phyloP scores from a whole-genome alignment of 2,113 vertebrate genomes.

The Lipophrys pholis region DNA sequence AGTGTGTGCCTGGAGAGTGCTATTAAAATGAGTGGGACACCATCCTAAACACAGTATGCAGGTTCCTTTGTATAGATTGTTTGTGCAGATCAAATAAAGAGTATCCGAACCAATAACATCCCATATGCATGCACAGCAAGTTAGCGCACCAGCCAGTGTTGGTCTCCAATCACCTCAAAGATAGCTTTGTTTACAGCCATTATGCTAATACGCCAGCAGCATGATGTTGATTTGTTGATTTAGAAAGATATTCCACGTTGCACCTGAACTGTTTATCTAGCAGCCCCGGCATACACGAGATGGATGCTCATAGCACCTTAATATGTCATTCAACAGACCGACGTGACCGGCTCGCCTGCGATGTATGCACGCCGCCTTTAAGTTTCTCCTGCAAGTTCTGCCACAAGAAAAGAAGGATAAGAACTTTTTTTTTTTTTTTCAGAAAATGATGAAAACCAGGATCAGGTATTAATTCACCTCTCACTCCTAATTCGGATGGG shows the following conservation, averaged over 20 bases:
- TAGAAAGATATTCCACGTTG: not conserved
- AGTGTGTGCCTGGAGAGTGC: not conserved
- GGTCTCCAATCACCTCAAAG: slow-evolving; percentile 11
- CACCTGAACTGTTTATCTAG: not conserved
- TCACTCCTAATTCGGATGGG: slow-evolving; percentile 69
- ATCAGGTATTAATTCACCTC: slow-evolving; percentile 74
- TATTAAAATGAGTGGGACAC: not conserved
- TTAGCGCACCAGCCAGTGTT: not conserved
- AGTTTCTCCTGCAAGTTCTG: slow-evolving; percentile 55
- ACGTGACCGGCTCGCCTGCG: slow-evolving; percentile 42
- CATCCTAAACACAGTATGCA: not conserved
- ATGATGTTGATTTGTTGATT: slow-evolving; percentile 9
- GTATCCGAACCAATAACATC: not conserved
- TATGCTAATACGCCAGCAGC: slow-evolving; percentile 2
- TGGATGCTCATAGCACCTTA: not conserved
- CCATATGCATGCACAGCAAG: slow-evolving; percentile 16
- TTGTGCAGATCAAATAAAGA: not conserved
- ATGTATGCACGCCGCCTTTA: slow-evolving; percentile 34
- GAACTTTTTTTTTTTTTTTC: slow-evolving; percentile 41
- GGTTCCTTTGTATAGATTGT: not conserved
- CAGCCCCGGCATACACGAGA: not conserved
- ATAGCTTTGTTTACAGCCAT: slow-evolving; percentile 6
- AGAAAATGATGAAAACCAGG: slow-evolving; percentile 74
- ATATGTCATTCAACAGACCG: slow-evolving; percentile 4
- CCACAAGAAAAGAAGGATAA: slow-evolving; percentile 53